These are phyloP conservation scores for Clanis bilineata DNA, from an alignment of 2,888 invertebrate genomes.

Conservation along the genomic window DNA sequence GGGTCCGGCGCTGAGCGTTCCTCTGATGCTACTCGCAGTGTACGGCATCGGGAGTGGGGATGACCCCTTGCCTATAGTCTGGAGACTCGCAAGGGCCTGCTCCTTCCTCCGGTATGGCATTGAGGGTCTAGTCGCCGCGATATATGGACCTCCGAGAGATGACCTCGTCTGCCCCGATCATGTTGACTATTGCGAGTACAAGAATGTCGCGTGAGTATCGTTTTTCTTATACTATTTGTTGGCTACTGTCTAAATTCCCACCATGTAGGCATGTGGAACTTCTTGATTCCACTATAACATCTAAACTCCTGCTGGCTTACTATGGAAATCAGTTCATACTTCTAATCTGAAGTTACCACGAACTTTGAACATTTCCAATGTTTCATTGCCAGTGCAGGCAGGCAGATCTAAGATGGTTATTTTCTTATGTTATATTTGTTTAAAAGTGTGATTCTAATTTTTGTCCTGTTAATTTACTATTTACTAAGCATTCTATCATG, in stretches of 20 bases:
- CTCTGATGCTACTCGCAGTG: slow-evolving; percentile 92
- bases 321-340: no score
- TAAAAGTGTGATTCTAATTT: no score
- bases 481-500: no score
- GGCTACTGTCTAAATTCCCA: background rate
- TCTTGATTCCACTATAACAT: no score
- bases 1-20: slow-evolving; percentile 93
- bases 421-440: no score
- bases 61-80: slow-evolving; percentile 86
- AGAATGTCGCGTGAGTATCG: slow-evolving; percentile 82
- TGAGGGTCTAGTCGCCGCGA: slow-evolving; percentile 90
- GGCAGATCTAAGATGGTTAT: no score
- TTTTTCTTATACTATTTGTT: background rate
- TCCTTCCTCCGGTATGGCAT: slow-evolving; percentile 92
- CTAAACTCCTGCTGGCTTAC: no score
- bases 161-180: slow-evolving; percentile 88
- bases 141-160: slow-evolving; percentile 89
- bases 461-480: no score
- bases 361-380: no score
- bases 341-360: no score
- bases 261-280: no score
- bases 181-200: slow-evolving; percentile 89
- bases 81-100: slow-evolving; percentile 89
- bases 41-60: slow-evolving; percentile 93
- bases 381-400: no score